Conservation (phyloP, 2,888 invertebrate genomes). For the Graphium colonna region DNA sequence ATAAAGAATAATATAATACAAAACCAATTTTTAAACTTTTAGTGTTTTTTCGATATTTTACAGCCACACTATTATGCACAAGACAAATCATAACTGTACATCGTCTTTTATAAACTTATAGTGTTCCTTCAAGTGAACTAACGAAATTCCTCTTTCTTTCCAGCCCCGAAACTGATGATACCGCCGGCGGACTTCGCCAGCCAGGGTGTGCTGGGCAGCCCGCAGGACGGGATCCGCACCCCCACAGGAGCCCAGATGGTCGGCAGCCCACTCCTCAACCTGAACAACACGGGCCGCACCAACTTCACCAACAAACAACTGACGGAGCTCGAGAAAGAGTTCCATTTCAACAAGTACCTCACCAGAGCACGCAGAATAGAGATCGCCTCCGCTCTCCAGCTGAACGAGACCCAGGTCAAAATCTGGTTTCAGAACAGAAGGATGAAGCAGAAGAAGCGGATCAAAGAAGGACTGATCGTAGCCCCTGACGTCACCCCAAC, state of each 20-base stretch:
- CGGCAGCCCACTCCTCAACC: slow-evolving; percentile 68
- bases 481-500: slow-evolving; percentile 74
- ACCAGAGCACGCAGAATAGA: slow-evolving; percentile 98
- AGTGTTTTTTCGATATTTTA: too few species aligned
- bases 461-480: slow-evolving; percentile 93
- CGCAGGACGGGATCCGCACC: slow-evolving; percentile 69
- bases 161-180: slow-evolving; percentile 84
- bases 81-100: too few species aligned
- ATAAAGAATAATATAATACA: too few species aligned
- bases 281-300: slow-evolving; percentile 94
- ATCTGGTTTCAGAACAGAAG: slow-evolving; percentile 99
- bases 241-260: slow-evolving; percentile 72
- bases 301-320: slow-evolving; percentile 99
- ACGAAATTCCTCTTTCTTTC: slow-evolving; percentile 44
- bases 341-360: slow-evolving; percentile 99
- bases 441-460: slow-evolving; percentile 98
- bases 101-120: too few species aligned
- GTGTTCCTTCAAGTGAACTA: too few species aligned
- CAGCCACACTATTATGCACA: too few species aligned
- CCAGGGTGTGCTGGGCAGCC: slow-evolving; percentile 71
- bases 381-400: slow-evolving; percentile 96
- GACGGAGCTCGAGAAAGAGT: slow-evolving; percentile 99
- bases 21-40: too few species aligned
- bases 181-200: slow-evolving; percentile 73
- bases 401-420: slow-evolving; percentile 98